These are phyloP conservation scores for Oryzias melastigma DNA, from an alignment of 2,113 vertebrate species.

Conservation along the genomic window DNA sequence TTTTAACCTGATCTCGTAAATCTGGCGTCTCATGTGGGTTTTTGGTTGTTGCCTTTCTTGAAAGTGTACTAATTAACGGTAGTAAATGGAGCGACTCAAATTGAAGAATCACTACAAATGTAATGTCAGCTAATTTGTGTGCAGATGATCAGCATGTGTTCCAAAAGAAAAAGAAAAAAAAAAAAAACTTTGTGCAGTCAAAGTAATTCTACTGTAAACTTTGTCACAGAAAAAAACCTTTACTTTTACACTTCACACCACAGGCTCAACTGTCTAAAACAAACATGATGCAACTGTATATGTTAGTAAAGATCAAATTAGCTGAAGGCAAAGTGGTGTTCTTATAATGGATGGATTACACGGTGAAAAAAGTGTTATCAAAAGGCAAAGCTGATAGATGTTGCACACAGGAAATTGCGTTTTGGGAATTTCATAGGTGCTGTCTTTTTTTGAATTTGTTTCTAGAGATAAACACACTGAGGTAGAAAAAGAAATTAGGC, in stretches of 20 bases:
- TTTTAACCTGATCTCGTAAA: slow-evolving; percentile 75
- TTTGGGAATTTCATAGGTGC: slow-evolving; percentile 56
- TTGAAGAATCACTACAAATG: slow-evolving; percentile 28
- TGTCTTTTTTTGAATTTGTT: slow-evolving; percentile 74
- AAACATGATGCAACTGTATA: slow-evolving; percentile 16
- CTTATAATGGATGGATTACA: slow-evolving; percentile 36
- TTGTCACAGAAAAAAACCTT: background rate
- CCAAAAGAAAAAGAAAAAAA: slow-evolving; percentile 51
- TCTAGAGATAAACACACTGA: slow-evolving; percentile 88
- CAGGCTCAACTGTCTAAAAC: slow-evolving; percentile 30
- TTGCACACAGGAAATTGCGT: slow-evolving; percentile 67
- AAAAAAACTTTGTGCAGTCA: slow-evolving; percentile 35
- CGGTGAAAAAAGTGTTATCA: slow-evolving; percentile 32
- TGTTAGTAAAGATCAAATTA: slow-evolving; percentile 40
- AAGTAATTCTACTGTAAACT: slow-evolving; percentile 17
- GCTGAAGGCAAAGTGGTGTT: slow-evolving; percentile 43
- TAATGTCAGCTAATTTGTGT: slow-evolving; percentile 4
- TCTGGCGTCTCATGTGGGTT: slow-evolving; percentile 58
- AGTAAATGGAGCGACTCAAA: slow-evolving; percentile 25
- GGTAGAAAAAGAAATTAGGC: slow-evolving; percentile 88
- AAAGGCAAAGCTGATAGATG: slow-evolving; percentile 58
- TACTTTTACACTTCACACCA: slow-evolving; percentile 21
- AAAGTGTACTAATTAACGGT: slow-evolving; percentile 29
- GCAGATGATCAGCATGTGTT: slow-evolving; percentile 14
- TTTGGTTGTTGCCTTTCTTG: slow-evolving; percentile 48